phyloP scores from a whole-genome alignment of 2,113 vertebrate genomes.

The Aldabrachelys gigantea region DNA sequence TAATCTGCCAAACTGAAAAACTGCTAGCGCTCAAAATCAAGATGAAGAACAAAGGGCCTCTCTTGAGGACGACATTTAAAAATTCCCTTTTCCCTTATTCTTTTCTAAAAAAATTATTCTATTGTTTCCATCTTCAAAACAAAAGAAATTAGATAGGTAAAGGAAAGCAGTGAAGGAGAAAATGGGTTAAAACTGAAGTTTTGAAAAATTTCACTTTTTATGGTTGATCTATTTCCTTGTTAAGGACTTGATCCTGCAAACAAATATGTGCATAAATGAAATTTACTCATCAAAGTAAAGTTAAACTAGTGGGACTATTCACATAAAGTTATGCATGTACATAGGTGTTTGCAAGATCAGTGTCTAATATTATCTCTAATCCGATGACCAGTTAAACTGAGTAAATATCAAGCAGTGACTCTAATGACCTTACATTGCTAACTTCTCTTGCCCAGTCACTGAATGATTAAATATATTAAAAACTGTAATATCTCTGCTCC shows the following conservation, averaged over 20 bases:
- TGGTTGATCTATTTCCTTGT: not conserved
- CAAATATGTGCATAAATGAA: not conserved
- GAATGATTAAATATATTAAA: not conserved
- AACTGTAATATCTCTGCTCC: not conserved
- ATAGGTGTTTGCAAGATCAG: not conserved
- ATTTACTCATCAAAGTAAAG: not conserved
- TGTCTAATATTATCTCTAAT: not conserved
- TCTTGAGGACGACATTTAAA: not conserved
- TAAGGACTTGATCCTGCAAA: conserved; percentile 22
- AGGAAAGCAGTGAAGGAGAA: conserved; percentile 14
- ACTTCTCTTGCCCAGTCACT: not conserved
- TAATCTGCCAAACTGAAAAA: not conserved
- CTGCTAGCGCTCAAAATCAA: not conserved
- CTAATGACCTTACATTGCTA: not conserved
- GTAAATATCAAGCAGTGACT: conserved; percentile 17
- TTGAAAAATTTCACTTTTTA: not conserved
- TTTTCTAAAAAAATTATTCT: not conserved
- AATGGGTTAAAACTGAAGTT: not conserved
- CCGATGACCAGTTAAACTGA: not conserved
- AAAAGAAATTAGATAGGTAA: not conserved
- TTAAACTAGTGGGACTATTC: not conserved
- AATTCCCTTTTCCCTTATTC: not conserved
- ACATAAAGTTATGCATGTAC: not conserved
- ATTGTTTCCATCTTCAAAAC: not conserved
- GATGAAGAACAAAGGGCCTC: not conserved